Base-by-base conservation (phyloP, 2,797 vertebrate genomes). In the Tokudaia tokunoshimensis region DNA sequence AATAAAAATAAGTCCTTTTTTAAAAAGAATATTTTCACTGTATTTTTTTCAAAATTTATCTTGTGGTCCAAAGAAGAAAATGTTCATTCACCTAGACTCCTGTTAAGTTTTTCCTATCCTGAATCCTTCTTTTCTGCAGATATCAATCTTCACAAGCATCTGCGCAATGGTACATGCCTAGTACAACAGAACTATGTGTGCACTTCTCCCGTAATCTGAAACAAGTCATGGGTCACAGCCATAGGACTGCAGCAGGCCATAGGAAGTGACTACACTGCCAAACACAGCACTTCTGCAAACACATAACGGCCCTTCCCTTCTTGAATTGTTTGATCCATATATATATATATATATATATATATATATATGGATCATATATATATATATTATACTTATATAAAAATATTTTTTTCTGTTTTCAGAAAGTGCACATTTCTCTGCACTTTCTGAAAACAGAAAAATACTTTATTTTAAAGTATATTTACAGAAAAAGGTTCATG, bases 21-120 rank as follows among this genome's bases (percentile, higher is more conserved):
- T 44, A 17, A 47, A 17, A 92, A 88, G 79, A 75, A 93, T 41
- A 94, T 5, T 72, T 63, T 93, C 86, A 65, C 1, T 70, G 0
- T 59, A 50, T 44, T 94, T 95, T 95, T 88, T 89, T 96, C 34
- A 91, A 92, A 83, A 34, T 87, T 91, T 70, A 55, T 76, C 86
- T 72, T 80, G 29, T 65, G 3, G 52, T 86, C 47, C 31, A 37
- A 95, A 50, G 29, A 67, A 91, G 61, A 50, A 96, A 75, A 74
- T 78, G 59, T 20, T 15, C n/a, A 44, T 55, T 94, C 20, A 67
- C 37, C n/a, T 80, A 37, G 84, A 88, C 52, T 70, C n/a, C 37
- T 72, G 10, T 41, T 92, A 79, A 80, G 11, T 63, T 44, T 50
- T 78, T 89, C 75, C 63, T 22, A 41, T 15, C 52, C 52, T 89